A percentile compares a stretch with the other conserved stretches of the same genome.
Evolutionary conservation across 2,113 vertebrate genomes (phyloP).

Genomic region (Pelusios castaneus): DNA sequence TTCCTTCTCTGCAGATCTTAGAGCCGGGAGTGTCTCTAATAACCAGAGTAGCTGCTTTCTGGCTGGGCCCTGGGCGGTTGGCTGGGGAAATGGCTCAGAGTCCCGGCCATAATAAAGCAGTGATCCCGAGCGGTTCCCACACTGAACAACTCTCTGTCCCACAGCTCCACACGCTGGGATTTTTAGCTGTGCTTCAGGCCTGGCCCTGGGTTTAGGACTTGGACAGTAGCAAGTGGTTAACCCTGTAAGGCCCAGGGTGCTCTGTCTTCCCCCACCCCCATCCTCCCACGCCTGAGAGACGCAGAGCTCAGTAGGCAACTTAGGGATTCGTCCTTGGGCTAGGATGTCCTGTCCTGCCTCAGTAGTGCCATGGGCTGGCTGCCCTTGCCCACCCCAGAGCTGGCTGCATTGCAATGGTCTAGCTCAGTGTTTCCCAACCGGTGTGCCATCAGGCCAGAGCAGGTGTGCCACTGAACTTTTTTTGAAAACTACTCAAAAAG

Average conservation of each 20-base stretch:
- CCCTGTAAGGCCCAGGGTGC: not conserved
- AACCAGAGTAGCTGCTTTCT: not conserved
- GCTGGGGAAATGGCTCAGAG: not conserved
- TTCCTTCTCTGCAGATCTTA: too few species aligned
- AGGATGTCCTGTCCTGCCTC: too few species aligned
- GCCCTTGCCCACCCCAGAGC: not conserved
- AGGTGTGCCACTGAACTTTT: too few species aligned
- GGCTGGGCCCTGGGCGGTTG: not conserved
- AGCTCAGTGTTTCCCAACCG: too few species aligned
- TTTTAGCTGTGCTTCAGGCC: not conserved
- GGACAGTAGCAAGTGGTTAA: not conserved
- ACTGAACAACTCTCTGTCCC: not conserved
- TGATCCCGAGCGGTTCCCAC: not conserved
- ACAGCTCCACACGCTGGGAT: not conserved
- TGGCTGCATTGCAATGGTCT: not conserved
- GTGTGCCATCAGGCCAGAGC: too few species aligned
- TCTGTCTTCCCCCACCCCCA: not conserved
- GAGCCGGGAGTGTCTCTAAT: not conserved
- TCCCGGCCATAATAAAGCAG: not conserved
- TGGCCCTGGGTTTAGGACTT: not conserved
- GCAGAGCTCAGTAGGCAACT: not conserved
- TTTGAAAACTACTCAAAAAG: too few species aligned
- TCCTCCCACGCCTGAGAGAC: not conserved
- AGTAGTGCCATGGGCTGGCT: not conserved
- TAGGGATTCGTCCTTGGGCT: not conserved